These are phyloP conservation scores for Macropodus opercularis DNA, from an alignment of 2,797 vertebrate species.

Conservation along the genomic window DNA sequence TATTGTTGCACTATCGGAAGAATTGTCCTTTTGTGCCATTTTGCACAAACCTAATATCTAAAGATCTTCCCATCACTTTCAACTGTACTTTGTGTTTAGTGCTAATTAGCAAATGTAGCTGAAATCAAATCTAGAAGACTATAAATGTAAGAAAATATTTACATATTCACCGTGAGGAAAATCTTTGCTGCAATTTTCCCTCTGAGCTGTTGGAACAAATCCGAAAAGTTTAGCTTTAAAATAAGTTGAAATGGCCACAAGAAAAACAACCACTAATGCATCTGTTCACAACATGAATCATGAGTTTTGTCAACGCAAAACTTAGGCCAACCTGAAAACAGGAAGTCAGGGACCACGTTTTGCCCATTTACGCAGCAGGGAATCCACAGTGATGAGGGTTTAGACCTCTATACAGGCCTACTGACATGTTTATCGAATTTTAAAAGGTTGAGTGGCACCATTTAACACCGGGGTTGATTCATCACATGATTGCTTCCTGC, in stretches of 20 bases:
- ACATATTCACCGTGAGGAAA: not conserved
- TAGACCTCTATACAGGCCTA: conserved; percentile 50
- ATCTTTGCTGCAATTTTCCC: not conserved
- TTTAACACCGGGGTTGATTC: conserved; percentile 74
- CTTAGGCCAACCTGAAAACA: not conserved
- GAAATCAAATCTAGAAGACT: no score
- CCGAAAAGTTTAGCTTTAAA: not conserved
- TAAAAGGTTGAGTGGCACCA: conserved; percentile 74
- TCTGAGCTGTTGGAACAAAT: not conserved
- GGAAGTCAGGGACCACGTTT: conserved; percentile 44
- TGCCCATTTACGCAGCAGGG: conserved; percentile 59
- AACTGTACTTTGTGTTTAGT: not conserved
- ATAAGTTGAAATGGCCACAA: not conserved
- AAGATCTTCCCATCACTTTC: not conserved
- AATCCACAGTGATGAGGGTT: conserved; percentile 66
- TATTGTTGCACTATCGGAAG: not conserved
- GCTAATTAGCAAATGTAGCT: conserved; percentile 1
- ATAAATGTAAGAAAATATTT: no score
- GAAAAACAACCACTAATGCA: not conserved
- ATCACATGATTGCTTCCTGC: conserved; percentile 68
- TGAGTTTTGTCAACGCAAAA: conserved; percentile 12
- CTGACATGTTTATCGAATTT: conserved; percentile 74
- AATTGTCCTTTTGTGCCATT: not conserved
- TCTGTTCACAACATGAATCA: not conserved
- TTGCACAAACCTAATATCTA: not conserved